phyloP scores from a whole-genome alignment of 30 jellyfish, hydroid and myxozoan genomes.

The Cassiopea xamachana region DNA sequence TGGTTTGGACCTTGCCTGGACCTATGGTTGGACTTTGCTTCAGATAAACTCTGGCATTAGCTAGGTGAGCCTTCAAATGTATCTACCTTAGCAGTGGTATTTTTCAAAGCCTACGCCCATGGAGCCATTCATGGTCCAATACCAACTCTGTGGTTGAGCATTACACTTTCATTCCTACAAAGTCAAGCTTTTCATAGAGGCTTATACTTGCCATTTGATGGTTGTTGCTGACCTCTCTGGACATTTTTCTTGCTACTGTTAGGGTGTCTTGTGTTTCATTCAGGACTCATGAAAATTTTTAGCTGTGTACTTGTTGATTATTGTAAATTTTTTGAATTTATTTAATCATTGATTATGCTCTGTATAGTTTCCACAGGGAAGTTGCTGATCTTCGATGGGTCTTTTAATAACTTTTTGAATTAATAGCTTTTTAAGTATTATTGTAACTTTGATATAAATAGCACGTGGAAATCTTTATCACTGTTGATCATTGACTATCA shows the following conservation, averaged over 20 bases:
- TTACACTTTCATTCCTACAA: background rate
- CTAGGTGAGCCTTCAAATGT: background rate
- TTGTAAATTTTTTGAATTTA: background rate
- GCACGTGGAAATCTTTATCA: background rate
- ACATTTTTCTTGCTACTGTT: background rate
- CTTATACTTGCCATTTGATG: background rate
- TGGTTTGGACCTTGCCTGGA: background rate
- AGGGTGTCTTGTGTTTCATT: background rate
- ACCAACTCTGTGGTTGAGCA: background rate
- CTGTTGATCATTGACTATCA: background rate
- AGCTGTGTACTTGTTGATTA: no score
- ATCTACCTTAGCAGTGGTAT: background rate
- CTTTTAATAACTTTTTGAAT: background rate
- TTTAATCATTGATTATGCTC: background rate
- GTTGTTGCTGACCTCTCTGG: conserved; percentile 27
- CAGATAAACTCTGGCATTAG: background rate
- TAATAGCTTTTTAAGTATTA: no score
- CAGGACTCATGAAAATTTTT: background rate
- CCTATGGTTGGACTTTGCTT: background rate
- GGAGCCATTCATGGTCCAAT: background rate
- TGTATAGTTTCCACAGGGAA: conserved; percentile 26
- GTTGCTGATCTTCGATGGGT: background rate
- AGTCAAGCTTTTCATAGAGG: background rate
- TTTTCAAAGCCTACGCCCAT: background rate
- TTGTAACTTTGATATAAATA: no score